These are phyloP conservation scores for Chloropsis cyanopogon DNA, from an alignment of 2,113 vertebrate genomes.

Conservation along the genomic window DNA sequence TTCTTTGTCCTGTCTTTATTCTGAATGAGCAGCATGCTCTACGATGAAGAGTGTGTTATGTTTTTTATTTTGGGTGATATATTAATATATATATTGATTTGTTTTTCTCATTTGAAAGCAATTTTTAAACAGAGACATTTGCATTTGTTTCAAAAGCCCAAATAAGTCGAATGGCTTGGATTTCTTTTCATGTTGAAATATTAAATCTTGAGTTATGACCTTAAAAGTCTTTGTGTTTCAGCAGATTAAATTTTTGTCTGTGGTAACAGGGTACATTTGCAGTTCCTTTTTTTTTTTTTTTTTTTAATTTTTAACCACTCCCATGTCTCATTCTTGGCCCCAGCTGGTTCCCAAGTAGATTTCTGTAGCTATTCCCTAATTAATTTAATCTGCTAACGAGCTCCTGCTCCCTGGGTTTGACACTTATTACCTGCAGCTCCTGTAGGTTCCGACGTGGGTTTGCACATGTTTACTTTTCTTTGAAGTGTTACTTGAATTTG, in stretches of 20 bases:
- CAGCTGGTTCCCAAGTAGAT: neutral
- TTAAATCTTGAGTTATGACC: conserved; percentile 68
- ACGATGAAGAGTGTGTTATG: conserved; percentile 25
- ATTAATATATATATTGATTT: conserved; percentile 56
- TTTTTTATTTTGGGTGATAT: conserved; percentile 27
- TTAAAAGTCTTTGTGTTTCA: conserved; percentile 11
- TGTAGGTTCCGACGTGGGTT: conserved; percentile 42
- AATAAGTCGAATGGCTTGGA: conserved; percentile 28
- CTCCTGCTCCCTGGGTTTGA: neutral
- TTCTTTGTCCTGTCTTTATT: conserved; percentile 44
- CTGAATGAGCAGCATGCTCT: conserved; percentile 54
- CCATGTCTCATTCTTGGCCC: neutral
- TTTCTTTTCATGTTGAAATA: conserved; percentile 61
- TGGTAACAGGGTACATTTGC: conserved; percentile 16
- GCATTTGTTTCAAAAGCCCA: conserved; percentile 51
- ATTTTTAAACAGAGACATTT: conserved; percentile 43
- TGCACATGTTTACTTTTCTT: conserved; percentile 67
- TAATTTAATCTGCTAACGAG: neutral
- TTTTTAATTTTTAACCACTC: neutral
- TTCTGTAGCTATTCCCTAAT: neutral
- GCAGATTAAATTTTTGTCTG: conserved; percentile 23
- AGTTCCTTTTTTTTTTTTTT: neutral
- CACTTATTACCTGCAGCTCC: neutral
- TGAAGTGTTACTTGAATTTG: conserved; percentile 75
- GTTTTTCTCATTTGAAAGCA: conserved; percentile 26